Conservation (phyloP, 2,797 vertebrate species). For the Brotula barbata region DNA sequence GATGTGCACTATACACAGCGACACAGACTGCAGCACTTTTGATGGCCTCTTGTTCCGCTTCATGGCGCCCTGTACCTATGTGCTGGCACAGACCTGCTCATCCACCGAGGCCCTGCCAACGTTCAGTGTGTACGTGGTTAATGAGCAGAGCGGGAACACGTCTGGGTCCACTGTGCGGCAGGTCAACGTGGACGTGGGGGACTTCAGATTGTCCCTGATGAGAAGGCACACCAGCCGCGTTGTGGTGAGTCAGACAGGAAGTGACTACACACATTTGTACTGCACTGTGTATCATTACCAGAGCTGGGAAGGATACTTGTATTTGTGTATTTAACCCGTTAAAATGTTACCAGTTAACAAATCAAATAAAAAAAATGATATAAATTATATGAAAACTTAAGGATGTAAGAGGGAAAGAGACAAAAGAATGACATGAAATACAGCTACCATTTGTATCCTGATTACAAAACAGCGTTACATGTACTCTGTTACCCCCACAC, state of each 20-base stretch:
- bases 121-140: slow-evolving; percentile 82
- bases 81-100: slow-evolving; percentile 79
- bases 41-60: slow-evolving; percentile 81
- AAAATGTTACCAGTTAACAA: too few relatives aligned
- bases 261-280: not conserved
- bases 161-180: slow-evolving; percentile 70
- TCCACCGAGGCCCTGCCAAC: slow-evolving; percentile 59
- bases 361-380: too few relatives aligned
- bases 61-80: slow-evolving; percentile 80
- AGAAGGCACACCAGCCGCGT: slow-evolving; percentile 69
- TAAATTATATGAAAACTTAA: too few relatives aligned
- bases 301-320: too few relatives aligned
- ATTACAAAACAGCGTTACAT: too few relatives aligned
- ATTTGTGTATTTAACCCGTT: too few relatives aligned
- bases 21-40: slow-evolving; percentile 83
- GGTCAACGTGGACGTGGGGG: slow-evolving; percentile 69
- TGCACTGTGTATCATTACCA: not conserved
- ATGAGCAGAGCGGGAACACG: slow-evolving; percentile 66
- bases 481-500: too few relatives aligned
- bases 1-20: slow-evolving; percentile 77
- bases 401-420: too few relatives aligned
- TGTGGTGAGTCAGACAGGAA: slow-evolving; percentile 76
- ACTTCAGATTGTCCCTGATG: slow-evolving; percentile 71
- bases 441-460: too few relatives aligned
- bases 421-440: too few relatives aligned